Evolutionary conservation across 2,797 vertebrate species (phyloP), one percentile per base, ranked within the genome.

Genomic region (Tauraco hartlaubi): DNA sequence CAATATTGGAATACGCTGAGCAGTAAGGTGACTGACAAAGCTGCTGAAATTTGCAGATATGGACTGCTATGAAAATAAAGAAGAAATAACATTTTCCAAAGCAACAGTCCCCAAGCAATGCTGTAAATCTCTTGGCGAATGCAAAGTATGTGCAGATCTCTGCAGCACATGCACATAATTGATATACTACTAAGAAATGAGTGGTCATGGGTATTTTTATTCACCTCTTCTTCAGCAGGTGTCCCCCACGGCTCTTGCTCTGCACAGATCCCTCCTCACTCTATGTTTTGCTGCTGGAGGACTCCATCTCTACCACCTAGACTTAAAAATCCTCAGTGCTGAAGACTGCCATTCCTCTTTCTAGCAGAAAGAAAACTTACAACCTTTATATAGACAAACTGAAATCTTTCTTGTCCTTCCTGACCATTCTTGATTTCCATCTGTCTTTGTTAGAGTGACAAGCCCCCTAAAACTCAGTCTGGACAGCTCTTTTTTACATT

Each of bases 211-310:
- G 17, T 37, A 33, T 44, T 85, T 92, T 90, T 26, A 25, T 71
- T 74, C 17, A 39, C 20, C 17, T 68, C 33, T 79, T 69, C 35
- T 46, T 89, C 25, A 35, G 15, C n/a, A 39, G 39, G n/a, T 25
- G 15, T 16, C 23, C 23, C n/a, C 21, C 17, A 61, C 4, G 5
- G 18, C 54, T 74, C 31, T 66, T 15, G 21, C 21, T 67, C 72
- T 90, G 52, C 52, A 58, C 15, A 69, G 52, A 61, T 9, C 61
- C 74, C 41, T 41, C 31, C 16, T 85, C 49, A n/a, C 31, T 66
- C 44, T 41, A 5, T 0, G 0, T 55, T 63, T 76, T 46, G 7
- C 43, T 13, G 5, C 66, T 71, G 29, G 18, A 83, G 52, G 55
- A n/a, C 41, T 82, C 73, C n/a, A 11, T 37, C 33, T 78, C 48